Evolutionary conservation across 2,888 invertebrate genomes (phyloP).

Genomic region (Ichneumon xanthorius): DNA sequence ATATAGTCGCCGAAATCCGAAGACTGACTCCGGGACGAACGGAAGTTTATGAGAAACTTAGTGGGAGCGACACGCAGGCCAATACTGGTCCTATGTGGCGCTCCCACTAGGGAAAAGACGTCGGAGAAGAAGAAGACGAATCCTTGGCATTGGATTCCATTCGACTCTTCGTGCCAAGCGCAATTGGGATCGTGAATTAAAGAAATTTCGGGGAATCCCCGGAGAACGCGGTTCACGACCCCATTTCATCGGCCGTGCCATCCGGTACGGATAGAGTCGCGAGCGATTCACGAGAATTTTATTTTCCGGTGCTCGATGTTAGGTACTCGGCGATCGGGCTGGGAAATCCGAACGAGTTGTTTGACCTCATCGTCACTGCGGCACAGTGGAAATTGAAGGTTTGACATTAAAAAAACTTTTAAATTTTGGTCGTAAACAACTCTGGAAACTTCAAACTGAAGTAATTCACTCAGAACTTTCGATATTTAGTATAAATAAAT

Average conservation of each 20-base stretch:
- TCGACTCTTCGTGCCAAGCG: conserved; percentile 13
- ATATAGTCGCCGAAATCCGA: too few relatives aligned
- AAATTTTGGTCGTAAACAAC: too few relatives aligned
- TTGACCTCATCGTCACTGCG: neutral
- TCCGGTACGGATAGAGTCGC: neutral
- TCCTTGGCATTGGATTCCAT: conserved; percentile 32
- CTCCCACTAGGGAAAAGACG: too few relatives aligned
- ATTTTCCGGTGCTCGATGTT: neutral
- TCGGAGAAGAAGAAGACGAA: neutral
- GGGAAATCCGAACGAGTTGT: neutral
- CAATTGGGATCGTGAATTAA: neutral
- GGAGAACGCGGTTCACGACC: neutral
- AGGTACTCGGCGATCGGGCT: neutral
- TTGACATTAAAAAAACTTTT: too few relatives aligned
- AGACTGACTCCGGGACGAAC: neutral
- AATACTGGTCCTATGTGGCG: too few relatives aligned
- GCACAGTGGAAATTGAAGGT: neutral
- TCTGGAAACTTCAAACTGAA: too few relatives aligned
- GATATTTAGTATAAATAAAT: too few relatives aligned
- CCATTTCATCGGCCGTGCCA: neutral
- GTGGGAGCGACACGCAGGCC: too few relatives aligned
- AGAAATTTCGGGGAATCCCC: neutral
- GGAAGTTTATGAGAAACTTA: neutral
- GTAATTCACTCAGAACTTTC: too few relatives aligned
- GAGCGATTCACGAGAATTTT: neutral